phyloP scores from a whole-genome alignment of 2,113 vertebrate species.

The Dryoscopus gambensis region DNA sequence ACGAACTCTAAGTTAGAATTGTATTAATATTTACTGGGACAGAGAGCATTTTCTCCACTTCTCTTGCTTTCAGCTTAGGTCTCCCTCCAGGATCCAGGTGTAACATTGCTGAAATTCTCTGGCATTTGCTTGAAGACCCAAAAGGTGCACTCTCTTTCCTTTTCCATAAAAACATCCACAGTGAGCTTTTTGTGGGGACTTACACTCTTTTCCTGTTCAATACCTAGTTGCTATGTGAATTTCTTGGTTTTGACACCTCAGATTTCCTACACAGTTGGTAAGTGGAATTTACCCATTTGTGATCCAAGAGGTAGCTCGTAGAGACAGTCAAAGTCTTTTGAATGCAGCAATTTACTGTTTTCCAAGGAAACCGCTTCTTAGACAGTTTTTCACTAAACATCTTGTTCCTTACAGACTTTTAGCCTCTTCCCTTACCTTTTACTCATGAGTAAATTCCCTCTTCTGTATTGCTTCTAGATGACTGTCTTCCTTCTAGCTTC shows the following conservation, averaged over 20 bases:
- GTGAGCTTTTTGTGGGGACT: not conserved
- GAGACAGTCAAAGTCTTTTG: not conserved
- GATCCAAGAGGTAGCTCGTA: not conserved
- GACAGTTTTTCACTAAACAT: not conserved
- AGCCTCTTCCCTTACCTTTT: not conserved
- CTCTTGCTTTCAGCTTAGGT: not conserved
- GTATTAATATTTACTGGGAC: not conserved
- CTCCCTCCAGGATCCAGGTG: not conserved
- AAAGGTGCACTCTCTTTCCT: not conserved
- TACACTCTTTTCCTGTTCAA: not conserved
- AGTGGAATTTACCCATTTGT: not conserved
- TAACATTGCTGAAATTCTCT: constrained; percentile 24
- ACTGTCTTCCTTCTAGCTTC: not conserved
- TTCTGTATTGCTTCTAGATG: not conserved
- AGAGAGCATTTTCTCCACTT: not conserved
- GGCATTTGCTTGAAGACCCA: not conserved
- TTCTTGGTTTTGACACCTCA: not conserved
- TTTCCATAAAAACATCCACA: not conserved
- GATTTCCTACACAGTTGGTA: not conserved
- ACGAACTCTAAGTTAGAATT: not conserved
- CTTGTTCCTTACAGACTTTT: not conserved
- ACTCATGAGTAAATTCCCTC: not conserved
- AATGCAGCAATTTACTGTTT: not conserved
- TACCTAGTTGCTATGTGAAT: not conserved
- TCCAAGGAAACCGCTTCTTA: not conserved